Percentiles rank a stretch among this genome's conserved stretches.
phyloP scores from a whole-genome alignment of 1,140 invertebrate genomes.

The Aleiodes sp. region DNA sequence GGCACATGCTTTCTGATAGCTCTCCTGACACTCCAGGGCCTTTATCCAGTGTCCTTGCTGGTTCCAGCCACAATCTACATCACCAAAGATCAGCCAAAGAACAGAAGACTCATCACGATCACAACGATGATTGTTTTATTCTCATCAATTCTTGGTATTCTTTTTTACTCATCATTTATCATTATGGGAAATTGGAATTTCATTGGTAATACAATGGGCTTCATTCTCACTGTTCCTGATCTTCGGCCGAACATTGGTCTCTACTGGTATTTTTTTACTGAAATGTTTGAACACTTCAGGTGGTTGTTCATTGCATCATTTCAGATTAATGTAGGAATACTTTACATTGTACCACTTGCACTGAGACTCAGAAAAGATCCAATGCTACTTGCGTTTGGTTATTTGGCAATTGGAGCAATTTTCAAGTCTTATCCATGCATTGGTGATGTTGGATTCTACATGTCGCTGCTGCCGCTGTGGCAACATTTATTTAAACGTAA shows the following conservation, averaged over 20 bases:
- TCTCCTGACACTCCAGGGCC: constrained; percentile 80
- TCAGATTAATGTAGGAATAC: constrained; percentile 92
- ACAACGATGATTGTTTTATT: constrained; percentile 54
- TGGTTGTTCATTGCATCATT: constrained; percentile 95
- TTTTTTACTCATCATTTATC: constrained; percentile 52
- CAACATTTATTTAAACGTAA: constrained; percentile 89
- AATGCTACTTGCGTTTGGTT: constrained; percentile 83
- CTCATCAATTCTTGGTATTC: constrained; percentile 43
- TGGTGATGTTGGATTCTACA: constrained; percentile 92
- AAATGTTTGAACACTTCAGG: constrained; percentile 99
- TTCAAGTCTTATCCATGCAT: constrained; percentile 98
- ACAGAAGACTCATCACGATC: constrained; percentile 37
- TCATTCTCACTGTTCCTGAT: constrained; percentile 80
- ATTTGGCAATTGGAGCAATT: constrained; percentile 86
- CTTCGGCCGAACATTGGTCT: constrained; percentile 96
- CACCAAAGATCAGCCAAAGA: constrained; percentile 50
- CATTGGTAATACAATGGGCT: constrained; percentile 54
- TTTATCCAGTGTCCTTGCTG: constrained; percentile 88
- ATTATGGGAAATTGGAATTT: constrained; percentile 61
- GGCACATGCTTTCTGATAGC: constrained; percentile 75
- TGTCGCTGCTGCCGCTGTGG: constrained; percentile 91
- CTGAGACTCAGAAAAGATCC: constrained; percentile 88
- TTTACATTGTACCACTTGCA: constrained; percentile 90
- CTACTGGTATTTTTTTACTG: constrained; percentile 99
- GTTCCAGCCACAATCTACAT: constrained; percentile 77